These are phyloP conservation scores for Megamerina dolium DNA, from an alignment of 2,888 invertebrate genomes.

Conservation along the genomic window DNA sequence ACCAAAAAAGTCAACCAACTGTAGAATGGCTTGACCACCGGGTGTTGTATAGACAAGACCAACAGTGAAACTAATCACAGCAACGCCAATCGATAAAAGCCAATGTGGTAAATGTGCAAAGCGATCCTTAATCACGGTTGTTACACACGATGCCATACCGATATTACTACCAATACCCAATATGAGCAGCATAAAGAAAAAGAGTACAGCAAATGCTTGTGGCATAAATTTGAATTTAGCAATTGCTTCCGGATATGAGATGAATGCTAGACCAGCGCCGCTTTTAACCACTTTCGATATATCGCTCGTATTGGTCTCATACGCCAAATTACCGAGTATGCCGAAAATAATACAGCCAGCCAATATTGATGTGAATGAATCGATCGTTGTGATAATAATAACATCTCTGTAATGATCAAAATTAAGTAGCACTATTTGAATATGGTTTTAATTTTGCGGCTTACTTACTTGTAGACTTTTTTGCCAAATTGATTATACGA, in stretches of 20 bases:
- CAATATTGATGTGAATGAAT: slow-evolving; percentile 74
- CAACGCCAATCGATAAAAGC: slow-evolving; percentile 51
- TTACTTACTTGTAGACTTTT: slow-evolving; percentile 53
- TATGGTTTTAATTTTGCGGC: neutral
- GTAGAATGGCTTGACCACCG: slow-evolving; percentile 67
- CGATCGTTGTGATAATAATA: slow-evolving; percentile 72
- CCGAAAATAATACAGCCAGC: slow-evolving; percentile 81
- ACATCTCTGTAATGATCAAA: slow-evolving; percentile 57
- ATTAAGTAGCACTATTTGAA: neutral
- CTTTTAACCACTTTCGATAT: slow-evolving; percentile 62
- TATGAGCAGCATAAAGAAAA: slow-evolving; percentile 55
- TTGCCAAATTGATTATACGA: slow-evolving; percentile 59
- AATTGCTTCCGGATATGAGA: slow-evolving; percentile 61
- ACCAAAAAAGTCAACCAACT: slow-evolving; percentile 68
- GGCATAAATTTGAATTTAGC: slow-evolving; percentile 53
- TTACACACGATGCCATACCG: slow-evolving; percentile 49
- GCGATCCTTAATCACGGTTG: slow-evolving; percentile 51
- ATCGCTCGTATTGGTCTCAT: slow-evolving; percentile 56
- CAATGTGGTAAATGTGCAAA: slow-evolving; percentile 50
- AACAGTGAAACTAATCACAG: slow-evolving; percentile 53
- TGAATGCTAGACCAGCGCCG: slow-evolving; percentile 75
- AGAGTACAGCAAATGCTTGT: slow-evolving; percentile 54
- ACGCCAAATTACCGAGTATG: slow-evolving; percentile 73
- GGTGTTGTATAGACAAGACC: slow-evolving; percentile 62
- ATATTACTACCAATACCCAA: slow-evolving; percentile 53